phyloP scores from a whole-genome alignment of 2,797 vertebrate genomes.

The Hozukius guyotensis region DNA sequence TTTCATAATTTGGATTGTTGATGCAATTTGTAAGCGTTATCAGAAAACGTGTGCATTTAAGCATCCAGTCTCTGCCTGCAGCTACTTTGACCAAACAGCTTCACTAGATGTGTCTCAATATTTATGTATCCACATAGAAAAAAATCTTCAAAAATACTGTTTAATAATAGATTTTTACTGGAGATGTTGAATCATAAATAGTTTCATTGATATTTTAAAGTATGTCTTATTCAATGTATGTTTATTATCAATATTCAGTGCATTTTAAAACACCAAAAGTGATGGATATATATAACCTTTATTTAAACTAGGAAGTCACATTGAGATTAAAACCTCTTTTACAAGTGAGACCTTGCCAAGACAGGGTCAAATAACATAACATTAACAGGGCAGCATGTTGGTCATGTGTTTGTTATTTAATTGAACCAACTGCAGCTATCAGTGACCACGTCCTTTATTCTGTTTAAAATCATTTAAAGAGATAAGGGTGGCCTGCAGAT shows the following conservation, averaged over 20 bases:
- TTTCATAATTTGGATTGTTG: constrained; percentile 35
- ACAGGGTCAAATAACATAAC: too few relatives aligned
- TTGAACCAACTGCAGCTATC: too few relatives aligned
- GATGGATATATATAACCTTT: neutral
- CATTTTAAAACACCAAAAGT: neutral
- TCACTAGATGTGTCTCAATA: constrained; percentile 5
- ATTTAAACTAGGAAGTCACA: too few relatives aligned
- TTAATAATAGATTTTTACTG: neutral
- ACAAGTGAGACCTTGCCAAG: too few relatives aligned
- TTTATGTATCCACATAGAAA: neutral
- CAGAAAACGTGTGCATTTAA: neutral
- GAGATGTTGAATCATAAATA: neutral
- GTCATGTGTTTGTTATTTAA: too few relatives aligned
- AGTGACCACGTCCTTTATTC: too few relatives aligned
- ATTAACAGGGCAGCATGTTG: too few relatives aligned
- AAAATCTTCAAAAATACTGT: neutral
- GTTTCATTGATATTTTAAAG: neutral
- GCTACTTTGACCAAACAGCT: constrained; percentile 22
- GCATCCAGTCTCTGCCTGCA: neutral
- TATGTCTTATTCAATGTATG: neutral
- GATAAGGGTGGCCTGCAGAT: too few relatives aligned
- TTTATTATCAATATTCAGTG: neutral
- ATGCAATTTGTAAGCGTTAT: constrained; percentile 25
- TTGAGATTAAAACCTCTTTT: too few relatives aligned
- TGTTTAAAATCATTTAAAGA: too few relatives aligned